Evolutionary conservation across 2,113 vertebrate species (phyloP), one percentile per base, ranked within the genome.

Genomic region (Casuarius casuarius): DNA sequence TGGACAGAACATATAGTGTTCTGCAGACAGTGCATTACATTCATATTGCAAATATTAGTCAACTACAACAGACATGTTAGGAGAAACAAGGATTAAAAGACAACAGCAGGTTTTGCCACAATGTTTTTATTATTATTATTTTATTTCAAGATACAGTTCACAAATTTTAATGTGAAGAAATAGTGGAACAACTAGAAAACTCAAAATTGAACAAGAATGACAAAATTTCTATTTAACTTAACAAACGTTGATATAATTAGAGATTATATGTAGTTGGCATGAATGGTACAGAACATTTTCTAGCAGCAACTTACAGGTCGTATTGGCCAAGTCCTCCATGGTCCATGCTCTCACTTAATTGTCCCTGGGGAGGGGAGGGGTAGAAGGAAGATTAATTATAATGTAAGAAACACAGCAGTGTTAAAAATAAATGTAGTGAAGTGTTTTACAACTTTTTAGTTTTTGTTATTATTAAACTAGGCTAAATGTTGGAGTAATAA

Each of bases 341-440:
- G 93, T 99, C 99, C 99, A 99, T 99, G 97, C 98, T 98, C 97
- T 99, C 99, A 97, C 98, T 98, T 97, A 99, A 98, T 80, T 99
- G 98, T 96, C 96, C 98, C 99, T 99, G 97, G 70, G 97, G 91
- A 91, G 83, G 93, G 98, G 91, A 97, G 75, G 74, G 92, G 96
- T 89, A 95, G 40, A 96, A 86, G n/a, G 80, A 95, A 95, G 68
- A 96, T 65, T 42, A 72, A 94, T 95, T 72, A 84, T 12, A 56
- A 42, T 25, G 40, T 22, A 35, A 44, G 2, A 31, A 62, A 63
- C 76, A 70, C 70, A 58, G 8, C 8, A 18, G n/a, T 3, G 0
- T 82, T 76, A 51, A 48, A 83, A 92, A 72, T 18, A 93, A 83
- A 70, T 14, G 14, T 33, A 33, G 15, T 56, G 42, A 76, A 44